Percentiles rank a stretch among this genome's conserved stretches.
These are phyloP conservation scores for Torymus tubicola DNA, from an alignment of 2,888 invertebrate species.

Conservation along the genomic window DNA sequence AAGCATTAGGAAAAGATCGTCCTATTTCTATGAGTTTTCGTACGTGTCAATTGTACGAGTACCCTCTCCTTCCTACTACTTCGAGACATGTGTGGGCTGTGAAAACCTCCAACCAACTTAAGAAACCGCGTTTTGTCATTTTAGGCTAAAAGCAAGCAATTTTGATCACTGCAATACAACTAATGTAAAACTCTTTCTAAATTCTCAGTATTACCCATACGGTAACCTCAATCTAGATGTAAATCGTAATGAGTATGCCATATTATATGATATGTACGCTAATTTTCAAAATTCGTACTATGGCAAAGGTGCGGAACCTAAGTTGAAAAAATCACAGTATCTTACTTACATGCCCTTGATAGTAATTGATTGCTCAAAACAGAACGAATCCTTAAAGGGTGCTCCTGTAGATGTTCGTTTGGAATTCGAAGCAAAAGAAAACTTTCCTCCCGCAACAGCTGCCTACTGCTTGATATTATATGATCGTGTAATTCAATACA, in stretches of 20 bases:
- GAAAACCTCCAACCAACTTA: no score
- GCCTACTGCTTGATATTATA: conserved; percentile 44
- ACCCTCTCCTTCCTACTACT: no score
- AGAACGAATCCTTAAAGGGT: conserved; percentile 36
- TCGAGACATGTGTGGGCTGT: no score
- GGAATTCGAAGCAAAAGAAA: conserved; percentile 35
- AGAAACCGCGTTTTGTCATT: no score
- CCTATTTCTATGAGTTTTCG: conserved; percentile 47
- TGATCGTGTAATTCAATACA: conserved; percentile 41
- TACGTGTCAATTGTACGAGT: no score
- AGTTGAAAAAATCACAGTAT: not conserved
- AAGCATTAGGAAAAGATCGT: conserved; percentile 53
- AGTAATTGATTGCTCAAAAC: conserved; percentile 19
- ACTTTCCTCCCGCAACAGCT: conserved; percentile 29
- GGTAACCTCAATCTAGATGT: conserved; percentile 53
- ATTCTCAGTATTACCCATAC: conserved; percentile 61
- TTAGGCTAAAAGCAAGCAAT: conserved; percentile 50
- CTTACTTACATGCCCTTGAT: not conserved
- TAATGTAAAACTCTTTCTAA: conserved; percentile 69
- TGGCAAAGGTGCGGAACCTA: not conserved
- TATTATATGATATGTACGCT: conserved; percentile 53
- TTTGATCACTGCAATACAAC: conserved; percentile 67
- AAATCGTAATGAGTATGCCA: conserved; percentile 38
- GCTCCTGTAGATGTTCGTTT: conserved; percentile 35
- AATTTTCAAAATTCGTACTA: conserved; percentile 60